phyloP scores from a whole-genome alignment of 2,888 invertebrate genomes.

The Herminia tarsipennalis region DNA sequence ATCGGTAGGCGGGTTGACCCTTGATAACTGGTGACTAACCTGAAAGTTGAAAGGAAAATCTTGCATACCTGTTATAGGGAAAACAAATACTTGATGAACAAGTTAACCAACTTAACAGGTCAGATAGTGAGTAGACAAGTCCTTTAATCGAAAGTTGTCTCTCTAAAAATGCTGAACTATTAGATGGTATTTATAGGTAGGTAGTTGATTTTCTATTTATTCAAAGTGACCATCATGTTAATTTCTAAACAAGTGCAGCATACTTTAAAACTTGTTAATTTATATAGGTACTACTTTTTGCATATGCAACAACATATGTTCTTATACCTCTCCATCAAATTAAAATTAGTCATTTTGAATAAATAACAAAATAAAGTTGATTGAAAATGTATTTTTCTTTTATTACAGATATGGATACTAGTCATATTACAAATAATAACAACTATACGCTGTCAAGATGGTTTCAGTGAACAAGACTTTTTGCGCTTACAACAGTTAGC shows the following conservation, averaged over 20 bases:
- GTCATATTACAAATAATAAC: slow-evolving; percentile 66
- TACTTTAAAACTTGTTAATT: slow-evolving; percentile 19
- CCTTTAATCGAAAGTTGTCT: slow-evolving; percentile 28
- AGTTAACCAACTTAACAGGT: slow-evolving; percentile 34
- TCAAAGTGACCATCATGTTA: slow-evolving; percentile 29
- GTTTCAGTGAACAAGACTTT: slow-evolving; percentile 69
- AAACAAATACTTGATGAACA: slow-evolving; percentile 42
- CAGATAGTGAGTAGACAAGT: slow-evolving; percentile 15
- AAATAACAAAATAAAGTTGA: too few species aligned
- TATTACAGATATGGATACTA: slow-evolving; percentile 81
- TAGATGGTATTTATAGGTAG: too few species aligned
- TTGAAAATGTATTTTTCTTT: slow-evolving; percentile 33
- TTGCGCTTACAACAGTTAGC: slow-evolving; percentile 69
- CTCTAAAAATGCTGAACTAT: slow-evolving; percentile 40
- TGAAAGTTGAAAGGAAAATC: slow-evolving; percentile 58
- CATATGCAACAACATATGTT: neutral
- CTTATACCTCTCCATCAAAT: neutral
- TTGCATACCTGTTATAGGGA: slow-evolving; percentile 31
- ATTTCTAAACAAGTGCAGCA: slow-evolving; percentile 35
- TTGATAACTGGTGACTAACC: slow-evolving; percentile 28
- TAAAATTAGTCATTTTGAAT: neutral
- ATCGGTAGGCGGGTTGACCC: slow-evolving; percentile 35
- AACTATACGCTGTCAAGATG: slow-evolving; percentile 71
- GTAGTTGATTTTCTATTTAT: slow-evolving; percentile 35
- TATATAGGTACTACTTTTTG: too few species aligned